Percentiles rank a stretch among this genome's conserved stretches.
Evolutionary conservation across 2,888 invertebrate species (phyloP).

Genomic region (Chymomyza amoena): DNA sequence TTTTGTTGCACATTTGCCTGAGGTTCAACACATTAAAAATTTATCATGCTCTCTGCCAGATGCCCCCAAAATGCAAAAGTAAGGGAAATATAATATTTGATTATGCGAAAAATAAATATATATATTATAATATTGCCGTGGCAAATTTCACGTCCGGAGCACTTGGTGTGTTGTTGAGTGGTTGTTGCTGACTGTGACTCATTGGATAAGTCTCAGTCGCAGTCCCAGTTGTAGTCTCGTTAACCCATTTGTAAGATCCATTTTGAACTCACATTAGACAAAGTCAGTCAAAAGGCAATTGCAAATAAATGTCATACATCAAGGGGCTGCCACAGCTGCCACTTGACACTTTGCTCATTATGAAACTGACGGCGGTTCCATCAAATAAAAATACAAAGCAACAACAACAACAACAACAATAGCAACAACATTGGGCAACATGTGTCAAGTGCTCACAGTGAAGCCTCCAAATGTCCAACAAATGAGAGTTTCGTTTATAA

Average conservation of each 20-base stretch:
- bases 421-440: slow-evolving; percentile 28
- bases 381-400: slow-evolving; percentile 11
- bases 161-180: background rate
- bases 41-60: slow-evolving; percentile 32
- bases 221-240: slow-evolving; percentile 17
- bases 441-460: slow-evolving; percentile 45
- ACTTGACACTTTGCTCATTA: slow-evolving; percentile 29
- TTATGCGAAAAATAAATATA: background rate
- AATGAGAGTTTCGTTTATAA: too few species aligned
- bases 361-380: slow-evolving; percentile 25
- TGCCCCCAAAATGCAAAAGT: slow-evolving; percentile 24
- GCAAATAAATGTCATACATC: slow-evolving; percentile 60
- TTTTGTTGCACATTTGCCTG: slow-evolving; percentile 58
- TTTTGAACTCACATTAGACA: slow-evolving; percentile 3
- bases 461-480: background rate
- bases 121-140: background rate
- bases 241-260: slow-evolving; percentile 12
- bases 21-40: slow-evolving; percentile 39
- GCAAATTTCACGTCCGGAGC: background rate
- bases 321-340: slow-evolving; percentile 59
- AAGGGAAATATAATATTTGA: slow-evolving; percentile 1
- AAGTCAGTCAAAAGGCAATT: slow-evolving; percentile 49
- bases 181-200: background rate
- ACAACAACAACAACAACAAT: background rate
- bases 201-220: slow-evolving; percentile 2